Base-by-base conservation (phyloP, 1,140 invertebrate genomes). In the Asobara japonica region DNA sequence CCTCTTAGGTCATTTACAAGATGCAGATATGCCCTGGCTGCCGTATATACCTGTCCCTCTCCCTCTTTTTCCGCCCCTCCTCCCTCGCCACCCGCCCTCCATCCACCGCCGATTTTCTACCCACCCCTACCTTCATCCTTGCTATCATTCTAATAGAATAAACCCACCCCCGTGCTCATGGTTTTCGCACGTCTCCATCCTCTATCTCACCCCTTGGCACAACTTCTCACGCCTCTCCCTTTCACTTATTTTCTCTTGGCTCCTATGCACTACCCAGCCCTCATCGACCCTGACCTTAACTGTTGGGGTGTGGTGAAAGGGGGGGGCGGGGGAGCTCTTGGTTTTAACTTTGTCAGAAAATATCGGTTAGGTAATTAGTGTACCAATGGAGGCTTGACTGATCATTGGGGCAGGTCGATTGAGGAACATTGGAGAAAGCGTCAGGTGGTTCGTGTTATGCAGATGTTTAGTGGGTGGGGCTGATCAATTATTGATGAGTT, bases 1-100 rank as follows among this genome's bases (percentile, higher is more conserved):
- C 82, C 81, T 84, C 84, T 85, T 84, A 84, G 82, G 82, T 85
- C 82, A 85, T 85, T 85, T 84, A 85, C 82, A 84, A 85, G 84
- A 84, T 84, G 81, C 82, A 82, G 83, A 84, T 85, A 84, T 75
- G 77, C 73, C 71, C 41, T 1, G 27, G 22, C 48, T 51, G 56
- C 27, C 22, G 13, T 61, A 30, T 61, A 61, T 61, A 61, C 27
- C 22, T 30, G 13, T 30, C 25, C 16, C 56, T 31, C 8, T 22
- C 69, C 75, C 30, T 56, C 41, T 45, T 2, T 62, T 33, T 56
- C 38, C 51, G 29, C 45, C 62, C 41, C 41, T 22, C 41, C 31
- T 72, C 25, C 48, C 31, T 48, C 8, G 18, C 22, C 30, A 30
- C 20, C 27, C 41, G 41, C 18, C 48, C 31, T 38, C 30, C 8